Evolutionary conservation across 1,140 invertebrate genomes (phyloP), one percentile per base, ranked within the genome.

Genomic region (Elysia chlorotica): DNA sequence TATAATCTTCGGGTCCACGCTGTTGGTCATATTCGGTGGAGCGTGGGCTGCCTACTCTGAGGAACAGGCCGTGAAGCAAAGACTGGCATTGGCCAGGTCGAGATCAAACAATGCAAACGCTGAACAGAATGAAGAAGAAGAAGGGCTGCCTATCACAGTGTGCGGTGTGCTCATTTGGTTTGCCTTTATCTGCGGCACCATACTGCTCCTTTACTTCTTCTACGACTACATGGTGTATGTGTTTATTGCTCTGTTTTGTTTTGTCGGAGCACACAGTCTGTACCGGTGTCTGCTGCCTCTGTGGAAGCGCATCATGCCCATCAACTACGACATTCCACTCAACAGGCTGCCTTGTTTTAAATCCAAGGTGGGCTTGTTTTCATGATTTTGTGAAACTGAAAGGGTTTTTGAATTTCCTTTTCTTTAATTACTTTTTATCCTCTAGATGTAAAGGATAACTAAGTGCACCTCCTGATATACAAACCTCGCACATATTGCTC

Each of bases 121-220:
- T 2, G 31, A 33, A 53, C 2, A 72, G 17, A n/a, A 2, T 10
- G 66, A 65, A n/a, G 73, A 70, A 19, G 35, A 63, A 28, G n/a
- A 67, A 2, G 23, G 74, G 28, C 33, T 35, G n/a, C 71, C 73
- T n/a, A 48, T 75, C 17, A 79, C 23, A 10, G 21, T 75, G 25
- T 76, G 14, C 62, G 73, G 41, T 6, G 80, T 89, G 31, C 36
- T 86, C 5, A 69, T 86, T 2, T 83, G 88, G 73, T 88, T 90
- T 25, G 57, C 87, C 17, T 65, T 85, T 57, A 89, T 90, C 81
- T 87, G 87, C 61, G 74, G 65, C 28, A 88, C 89, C 79, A 74
- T 90, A 5, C 68, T 90, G 4, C 77, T 87, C 1, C 81, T 91
- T 2, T 91, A 90, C 76, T 91, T 89, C 80, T 89, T 90, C 78